Base-by-base conservation (phyloP, 2,888 invertebrate genomes). In the Phrixothrix hirtus region DNA sequence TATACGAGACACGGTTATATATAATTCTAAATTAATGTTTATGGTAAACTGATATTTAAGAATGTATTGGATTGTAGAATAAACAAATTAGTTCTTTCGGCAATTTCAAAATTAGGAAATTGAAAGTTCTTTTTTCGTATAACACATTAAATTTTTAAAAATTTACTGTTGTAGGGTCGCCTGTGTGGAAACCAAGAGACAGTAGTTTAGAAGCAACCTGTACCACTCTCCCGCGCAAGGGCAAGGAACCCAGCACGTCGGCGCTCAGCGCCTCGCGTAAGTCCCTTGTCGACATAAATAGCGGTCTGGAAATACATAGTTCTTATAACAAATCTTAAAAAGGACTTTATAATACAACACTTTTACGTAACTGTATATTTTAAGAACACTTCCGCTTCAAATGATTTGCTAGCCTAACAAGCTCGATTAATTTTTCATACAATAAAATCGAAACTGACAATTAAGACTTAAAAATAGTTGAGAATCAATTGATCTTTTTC, bases 171-270 rank as follows among this genome's bases (percentile, higher is more conserved):
- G 83, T 87, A 89, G 95, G 95, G 82, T 95, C 95, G 80, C 96
- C 96, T 78, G 91, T 96, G 81, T 96, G 95, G 95, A 95, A 95
- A 86, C 95, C 94, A 81, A 88, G 95, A 82, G 93, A 94, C 83
- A 84, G 74, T 75, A 79, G 80, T 71, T 77, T 81, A 70, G 83
- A 83, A 76, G 80, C 83, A 67, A 80, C 81, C 67, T 74, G 73
- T 66, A 73, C 75, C 71, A 83, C 83, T 51, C 79, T 84, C 73
- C 83, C 83, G 68, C 80, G 83, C 69, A 83, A 83, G 77, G 81
- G 80, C 74, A 78, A 80, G 72, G 79, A 79, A 64, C 77, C 78
- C 72, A 74, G 73, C 68, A 57, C 61, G 62, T 75, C 77, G 66
- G 74, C 76, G 64, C 77, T 81, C 71, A 80, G 79, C 76, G 78